A percentile compares a stretch with the other conserved stretches of the same genome.
Conservation (phyloP, 1,140 invertebrate genomes). For the Drosophila miranda region DNA sequence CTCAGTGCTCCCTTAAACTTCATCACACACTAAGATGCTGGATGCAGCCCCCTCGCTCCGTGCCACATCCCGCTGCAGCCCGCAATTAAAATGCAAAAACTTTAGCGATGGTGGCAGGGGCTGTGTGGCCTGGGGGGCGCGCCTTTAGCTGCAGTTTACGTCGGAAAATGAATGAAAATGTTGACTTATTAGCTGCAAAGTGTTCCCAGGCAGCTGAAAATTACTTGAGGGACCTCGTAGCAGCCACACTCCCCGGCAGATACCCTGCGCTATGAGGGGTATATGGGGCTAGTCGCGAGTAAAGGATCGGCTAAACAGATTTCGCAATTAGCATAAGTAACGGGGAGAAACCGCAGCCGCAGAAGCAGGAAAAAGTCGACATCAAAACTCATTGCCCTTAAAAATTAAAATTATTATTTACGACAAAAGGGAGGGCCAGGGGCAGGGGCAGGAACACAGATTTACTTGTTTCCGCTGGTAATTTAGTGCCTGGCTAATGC, state of each 20-base stretch:
- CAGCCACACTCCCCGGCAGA: background rate
- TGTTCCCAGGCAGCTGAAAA: constrained; percentile 40
- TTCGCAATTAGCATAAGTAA: constrained; percentile 63
- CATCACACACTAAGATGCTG: constrained; percentile 44
- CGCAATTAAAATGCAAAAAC: constrained; percentile 73
- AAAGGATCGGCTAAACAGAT: no score
- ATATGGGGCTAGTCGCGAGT: background rate
- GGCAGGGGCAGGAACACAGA: constrained; percentile 25
- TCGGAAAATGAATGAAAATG: constrained; percentile 49
- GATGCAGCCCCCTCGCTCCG: constrained; percentile 2
- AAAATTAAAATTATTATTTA: constrained; percentile 59
- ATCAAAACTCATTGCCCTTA: no score
- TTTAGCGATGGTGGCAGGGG: constrained; percentile 29
- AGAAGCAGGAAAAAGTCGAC: constrained; percentile 13
- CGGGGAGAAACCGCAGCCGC: constrained; percentile 35
- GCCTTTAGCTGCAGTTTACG: constrained; percentile 54
- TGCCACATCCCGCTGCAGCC: no score
- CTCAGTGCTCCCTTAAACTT: no score
- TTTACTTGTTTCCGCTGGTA: constrained; percentile 34
- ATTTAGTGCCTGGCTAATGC: constrained; percentile 40
- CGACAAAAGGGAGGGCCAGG: constrained; percentile 8
- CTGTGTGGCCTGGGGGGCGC: constrained; percentile 3
- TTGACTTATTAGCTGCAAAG: constrained; percentile 72
- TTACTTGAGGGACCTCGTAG: constrained; percentile 37
- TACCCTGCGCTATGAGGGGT: background rate